These are phyloP conservation scores for Platyscapa corneri DNA, from an alignment of 1,140 invertebrate species.

Conservation along the genomic window DNA sequence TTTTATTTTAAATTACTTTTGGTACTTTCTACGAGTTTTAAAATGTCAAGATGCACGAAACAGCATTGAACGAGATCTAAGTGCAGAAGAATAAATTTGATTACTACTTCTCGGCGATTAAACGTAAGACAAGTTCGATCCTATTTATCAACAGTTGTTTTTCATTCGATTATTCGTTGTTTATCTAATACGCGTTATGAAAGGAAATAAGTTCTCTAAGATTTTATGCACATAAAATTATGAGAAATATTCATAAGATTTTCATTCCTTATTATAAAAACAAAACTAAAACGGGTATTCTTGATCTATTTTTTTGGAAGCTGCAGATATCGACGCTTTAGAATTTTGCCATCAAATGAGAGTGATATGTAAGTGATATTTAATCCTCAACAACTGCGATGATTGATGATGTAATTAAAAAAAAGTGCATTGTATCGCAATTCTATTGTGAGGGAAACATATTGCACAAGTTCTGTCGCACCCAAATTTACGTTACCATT, in stretches of 20 bases:
- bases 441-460: no score
- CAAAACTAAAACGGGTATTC: not conserved
- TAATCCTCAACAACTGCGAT: no score
- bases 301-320: constrained; percentile 20
- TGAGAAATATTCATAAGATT: not conserved
- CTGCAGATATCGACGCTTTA: not conserved
- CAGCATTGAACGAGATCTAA: no score
- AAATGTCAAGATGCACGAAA: no score
- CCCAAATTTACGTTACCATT: not conserved
- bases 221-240: not conserved
- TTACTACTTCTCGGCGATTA: no score
- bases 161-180: not conserved
- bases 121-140: no score
- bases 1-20: no score
- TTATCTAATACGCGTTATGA: not conserved
- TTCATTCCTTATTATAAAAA: constrained; percentile 4
- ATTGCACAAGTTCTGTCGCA: no score
- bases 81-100: no score
- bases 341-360: constrained; percentile 37
- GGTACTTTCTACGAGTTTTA: no score
- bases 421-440: no score
- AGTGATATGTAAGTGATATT: not conserved
- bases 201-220: not conserved
- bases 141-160: not conserved
- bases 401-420: no score